Evolutionary conservation across 2,888 invertebrate species (phyloP), one percentile per base, ranked within the genome.

Genomic region (Chymomyza caudatula): DNA sequence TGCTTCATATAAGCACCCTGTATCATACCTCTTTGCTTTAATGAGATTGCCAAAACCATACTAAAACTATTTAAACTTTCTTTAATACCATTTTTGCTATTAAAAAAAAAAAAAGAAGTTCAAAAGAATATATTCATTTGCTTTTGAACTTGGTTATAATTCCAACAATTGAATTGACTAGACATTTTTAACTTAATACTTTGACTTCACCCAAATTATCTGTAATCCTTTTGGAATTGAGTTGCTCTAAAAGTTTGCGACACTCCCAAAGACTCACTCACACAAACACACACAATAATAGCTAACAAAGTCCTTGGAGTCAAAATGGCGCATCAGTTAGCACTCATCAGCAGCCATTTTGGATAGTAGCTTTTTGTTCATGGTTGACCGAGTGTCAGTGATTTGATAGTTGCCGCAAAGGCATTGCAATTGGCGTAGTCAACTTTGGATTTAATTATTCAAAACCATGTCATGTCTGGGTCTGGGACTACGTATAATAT

Each of bases 391-490:
- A 47, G 17, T 37, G 29, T 47, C 47, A 6, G 47, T 47, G 47
- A 47, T 47, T 47, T 17, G 47, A 47, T 17, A 47, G 47, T 47
- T 47, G 29, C 11, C 29, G 11, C 47, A 47, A 8, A 47, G n/a
- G 15, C 47, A 8, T 47, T 47, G 47, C 47, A 47, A 17, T 47
- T n/a, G 47, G 47, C 19, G 29, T 11, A 79, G 73, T 77, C 78
- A 77, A 71, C 70, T 77, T 77, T 69, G 76, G 85, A 84, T 87
- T 89, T 89, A 89, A 89, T 89, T 88, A 88, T 88, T 88, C 87
- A 89, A 88, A 89, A 88, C 86, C 89, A 89, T 85, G 88, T 88
- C 87, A 87, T 87, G 87, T 87, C 78, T 78, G 77, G 80, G 84
- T 11, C 29, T 37, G 76, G 78, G 81, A 71, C 79, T 67, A 60